Percentiles rank a stretch among this genome's conserved stretches.
phyloP scores from a whole-genome alignment of 2,113 vertebrate species.

The Siphamia tubifer region DNA sequence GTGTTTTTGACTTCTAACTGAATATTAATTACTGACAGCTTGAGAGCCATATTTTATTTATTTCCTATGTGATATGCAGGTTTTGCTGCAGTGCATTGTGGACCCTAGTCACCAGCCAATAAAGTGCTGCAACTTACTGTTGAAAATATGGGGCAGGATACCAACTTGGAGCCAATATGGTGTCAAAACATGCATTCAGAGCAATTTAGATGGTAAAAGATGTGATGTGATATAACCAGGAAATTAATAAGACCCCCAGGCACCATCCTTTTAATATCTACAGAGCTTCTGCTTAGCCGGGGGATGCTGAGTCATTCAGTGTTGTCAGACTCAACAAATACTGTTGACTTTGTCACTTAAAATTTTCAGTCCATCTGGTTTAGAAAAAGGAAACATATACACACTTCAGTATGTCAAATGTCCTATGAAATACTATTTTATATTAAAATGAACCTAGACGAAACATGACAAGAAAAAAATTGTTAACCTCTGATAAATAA shows the following conservation, averaged over 20 bases:
- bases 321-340: background rate
- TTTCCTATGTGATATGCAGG: background rate
- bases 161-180: background rate
- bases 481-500: background rate
- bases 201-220: background rate
- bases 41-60: background rate
- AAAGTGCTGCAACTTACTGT: background rate
- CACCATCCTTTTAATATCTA: slow-evolving; percentile 6
- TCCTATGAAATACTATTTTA: background rate
- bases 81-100: background rate
- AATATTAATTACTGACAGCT: background rate
- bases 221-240: background rate
- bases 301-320: slow-evolving; percentile 14
- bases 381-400: background rate
- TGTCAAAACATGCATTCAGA: background rate
- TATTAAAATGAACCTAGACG: background rate
- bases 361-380: background rate
- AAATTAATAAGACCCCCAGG: background rate
- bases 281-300: background rate
- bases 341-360: slow-evolving; percentile 3
- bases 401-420: background rate
- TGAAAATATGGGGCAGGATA: background rate
- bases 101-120: background rate
- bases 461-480: background rate
- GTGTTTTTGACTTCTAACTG: background rate